Evolutionary conservation across 2,888 invertebrate genomes (phyloP), one percentile per base, ranked within the genome.

Genomic region (Ichneumoninae sp.): DNA sequence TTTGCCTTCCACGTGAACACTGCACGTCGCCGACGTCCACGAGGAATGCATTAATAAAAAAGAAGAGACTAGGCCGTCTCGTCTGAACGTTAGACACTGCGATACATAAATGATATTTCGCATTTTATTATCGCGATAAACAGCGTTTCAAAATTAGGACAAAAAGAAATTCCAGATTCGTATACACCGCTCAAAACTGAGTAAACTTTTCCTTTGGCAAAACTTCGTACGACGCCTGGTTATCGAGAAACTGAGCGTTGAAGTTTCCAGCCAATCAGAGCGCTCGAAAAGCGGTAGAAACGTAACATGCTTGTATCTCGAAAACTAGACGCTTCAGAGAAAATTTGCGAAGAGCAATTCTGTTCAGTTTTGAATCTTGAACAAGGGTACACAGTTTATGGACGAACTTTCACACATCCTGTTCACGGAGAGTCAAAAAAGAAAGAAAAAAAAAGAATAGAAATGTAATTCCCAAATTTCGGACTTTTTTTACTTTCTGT

Each of bases 1-100:
- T 69, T 78, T 73, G 66, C 74, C 65, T 85, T 85, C 81, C 84
- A 81, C 81, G 84, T 60, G 81, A 84, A 84, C 63, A 73, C 60
- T 36, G 74, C 57, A 57, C 73, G 26, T 44, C 50, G 40, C n/a
- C 73, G 66, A 68, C 68, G 30, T 54, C 26, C 22, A 33, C 19
- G 50, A 65, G 71, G 60, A 63, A 77, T 73, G 80, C 68, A 68
- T 81, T 81, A 54, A 80, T 50, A 68, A 68, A 26, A 68, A 40
- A 68, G n/a, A 13, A 60, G 26, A 4, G 26, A 26, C 13, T 30
- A 1, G 1, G 40, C 3, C 30, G 26, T 16, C 26, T 60, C 60
- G 30, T 30, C 33, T 7, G 30, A 63, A 63, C 60, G 16, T 16
- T 6, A 63, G 30, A 30, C 33, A 33, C 30, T 16, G 26, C n/a